Evolutionary conservation across 2,888 invertebrate species (phyloP), one percentile per base, ranked within the genome.

Genomic region (Drosophila tanythrix): DNA sequence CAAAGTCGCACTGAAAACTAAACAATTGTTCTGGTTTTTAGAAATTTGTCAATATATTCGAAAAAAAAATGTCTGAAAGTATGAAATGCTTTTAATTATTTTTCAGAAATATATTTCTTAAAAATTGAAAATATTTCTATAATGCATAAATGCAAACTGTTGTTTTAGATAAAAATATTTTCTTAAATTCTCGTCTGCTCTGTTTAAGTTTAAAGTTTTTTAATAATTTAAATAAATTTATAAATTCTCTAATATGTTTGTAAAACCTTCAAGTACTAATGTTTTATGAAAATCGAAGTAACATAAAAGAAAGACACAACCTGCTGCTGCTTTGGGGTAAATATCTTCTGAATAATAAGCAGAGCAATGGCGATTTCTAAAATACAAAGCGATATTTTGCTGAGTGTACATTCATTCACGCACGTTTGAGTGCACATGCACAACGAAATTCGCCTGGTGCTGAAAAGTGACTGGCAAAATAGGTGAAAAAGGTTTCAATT

Each of bases 221-320:
- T 31, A 10, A 31, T 40, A n/a, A n/a, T 10, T n/a, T 4, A 10
- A 4, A n/a, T 2, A 40, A 4, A 40, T 40, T 4, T 40, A 40
- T n/a, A n/a, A n/a, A n/a, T 4, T 40, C 6, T 21, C 13, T n/a
- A 1, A n/a, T 11, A n/a, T 40, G n/a, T n/a, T 40, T 2, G 5
- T n/a, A 43, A 11, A n/a, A n/a, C 6, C n/a, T 7, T 43, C 3
- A 21, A 21, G 43, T 13, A 13, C 3, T 13, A 3, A 7, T 40
- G n/a, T n/a, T 5, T n/a, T 2, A n/a, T n/a, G 2, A n/a, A n/a
- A n/a, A n/a, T 6, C 11, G 1, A 1, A 3, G 13, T 3, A 43
- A 1, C 2, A 11, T 10, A 40, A n/a, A 5, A 21, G 7, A 21
- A 15, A 15, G 7, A 7, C 1, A 2, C 11, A 13, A 43, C 0